Evolutionary conservation across 1,140 invertebrate species (phyloP), one percentile per base, ranked within the genome.

Genomic region (fruit fly (Drosophila melanogaster)): DNA sequence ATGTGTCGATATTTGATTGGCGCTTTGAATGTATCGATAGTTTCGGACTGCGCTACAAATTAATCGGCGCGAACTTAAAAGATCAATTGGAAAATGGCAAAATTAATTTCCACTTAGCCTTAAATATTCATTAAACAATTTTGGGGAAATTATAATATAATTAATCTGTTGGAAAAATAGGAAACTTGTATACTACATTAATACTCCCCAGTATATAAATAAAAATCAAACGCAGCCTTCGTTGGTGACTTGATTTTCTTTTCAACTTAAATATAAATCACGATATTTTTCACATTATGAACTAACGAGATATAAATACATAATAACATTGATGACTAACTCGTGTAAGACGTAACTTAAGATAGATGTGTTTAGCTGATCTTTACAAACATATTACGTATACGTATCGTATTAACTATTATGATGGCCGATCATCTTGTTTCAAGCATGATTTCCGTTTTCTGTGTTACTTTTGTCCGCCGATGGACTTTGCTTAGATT

Each of bases 241-340:
- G 55, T 35, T 77, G 38, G 43, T 71, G 71, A 71, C 79, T 84
- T 77, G 17, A 70, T 51, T 64, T 69, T 70, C 53, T 44, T 67
- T 74, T 79, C 47, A 79, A 74, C 84, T 89, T 89, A 89, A 65
- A 71, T 60, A 46, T 89, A 89, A 62, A 89, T 89, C 84, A 89
- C 84, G 84, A 89, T 89, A 89, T 89, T 69, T 89, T 89, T 89
- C 72, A 84, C 72, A 80, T 77, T 80, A 84, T 66, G 62, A 62
- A 84, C 84, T 89, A 89, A 58, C 77, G 84, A 89, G 80, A 89
- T 79, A 84, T 84, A 84, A 84, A 84, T 89, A 89, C 67, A 87
- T 84, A 84, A 79, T 81, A 89, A 84, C 57, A 74, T 83, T 69
- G 57, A 77, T 64, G 62, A 65, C 79, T 87, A 83, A 79, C 71